A percentile compares a stretch with the other conserved stretches of the same genome.
phyloP scores from a whole-genome alignment of 2,113 vertebrate species.

The Lepidothrix coronata region DNA sequence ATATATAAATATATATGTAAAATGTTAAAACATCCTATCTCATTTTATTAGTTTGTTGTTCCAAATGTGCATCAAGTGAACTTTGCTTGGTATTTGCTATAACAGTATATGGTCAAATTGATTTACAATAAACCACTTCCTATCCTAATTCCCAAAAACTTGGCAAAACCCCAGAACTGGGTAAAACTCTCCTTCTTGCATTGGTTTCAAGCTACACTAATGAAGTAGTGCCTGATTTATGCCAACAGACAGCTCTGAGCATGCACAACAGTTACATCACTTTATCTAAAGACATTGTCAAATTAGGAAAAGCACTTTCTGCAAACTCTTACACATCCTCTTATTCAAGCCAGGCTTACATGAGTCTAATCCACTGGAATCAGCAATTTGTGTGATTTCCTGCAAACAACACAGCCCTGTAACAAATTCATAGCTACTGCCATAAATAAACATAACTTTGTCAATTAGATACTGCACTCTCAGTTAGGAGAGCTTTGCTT shows the following conservation, averaged over 20 bases:
- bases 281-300: neutral
- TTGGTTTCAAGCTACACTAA: neutral
- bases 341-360: neutral
- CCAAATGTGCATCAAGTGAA: neutral
- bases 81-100: neutral
- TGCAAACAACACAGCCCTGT: neutral
- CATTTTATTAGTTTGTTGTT: neutral
- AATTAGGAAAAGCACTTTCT: neutral
- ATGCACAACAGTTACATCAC: neutral
- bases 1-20: neutral
- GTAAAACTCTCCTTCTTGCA: neutral
- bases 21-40: neutral
- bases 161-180: neutral
- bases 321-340: neutral
- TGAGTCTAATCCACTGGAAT: neutral
- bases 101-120: neutral
- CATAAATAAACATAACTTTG: neutral
- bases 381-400: neutral
- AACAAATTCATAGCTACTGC: neutral
- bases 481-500: neutral
- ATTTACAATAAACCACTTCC: constrained; percentile 10
- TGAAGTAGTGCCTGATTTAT: neutral
- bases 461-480: neutral
- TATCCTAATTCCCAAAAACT: neutral
- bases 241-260: neutral